Percentiles rank a stretch among this genome's conserved stretches.
phyloP scores from a whole-genome alignment of 2,888 invertebrate genomes.

The Nematopogon swammerdamellus region DNA sequence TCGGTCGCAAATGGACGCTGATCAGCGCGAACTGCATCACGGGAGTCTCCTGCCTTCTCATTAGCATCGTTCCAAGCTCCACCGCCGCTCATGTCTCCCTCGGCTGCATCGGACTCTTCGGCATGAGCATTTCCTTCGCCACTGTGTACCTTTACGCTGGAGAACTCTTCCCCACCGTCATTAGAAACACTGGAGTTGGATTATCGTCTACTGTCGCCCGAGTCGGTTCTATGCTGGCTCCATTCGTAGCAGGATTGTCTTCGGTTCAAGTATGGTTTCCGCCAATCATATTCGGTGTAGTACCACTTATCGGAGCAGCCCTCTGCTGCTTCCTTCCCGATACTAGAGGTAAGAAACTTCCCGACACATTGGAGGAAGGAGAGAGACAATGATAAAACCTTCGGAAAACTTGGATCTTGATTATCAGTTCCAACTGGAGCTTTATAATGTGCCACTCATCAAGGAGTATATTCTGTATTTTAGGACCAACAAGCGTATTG shows the following conservation, averaged over 20 bases:
- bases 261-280: slow-evolving; percentile 60
- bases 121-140: slow-evolving; percentile 79
- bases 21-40: slow-evolving; percentile 63
- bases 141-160: slow-evolving; percentile 85
- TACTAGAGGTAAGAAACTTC: slow-evolving; percentile 70
- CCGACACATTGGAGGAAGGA: slow-evolving; percentile 79
- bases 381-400: slow-evolving; percentile 40
- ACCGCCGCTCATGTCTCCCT: slow-evolving; percentile 55
- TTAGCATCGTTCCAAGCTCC: slow-evolving; percentile 52
- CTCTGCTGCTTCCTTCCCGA: slow-evolving; percentile 72
- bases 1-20: slow-evolving; percentile 67
- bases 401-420: too few relatives aligned
- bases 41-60: slow-evolving; percentile 61
- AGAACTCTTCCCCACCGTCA: slow-evolving; percentile 86
- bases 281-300: slow-evolving; percentile 67
- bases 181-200: slow-evolving; percentile 84
- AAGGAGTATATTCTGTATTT: too few relatives aligned
- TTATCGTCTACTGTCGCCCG: slow-evolving; percentile 82
- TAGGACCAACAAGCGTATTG: too few relatives aligned
- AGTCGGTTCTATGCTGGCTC: slow-evolving; percentile 82
- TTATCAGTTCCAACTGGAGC: too few relatives aligned
- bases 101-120: slow-evolving; percentile 74
- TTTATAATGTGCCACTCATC: too few relatives aligned
- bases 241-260: slow-evolving; percentile 71
- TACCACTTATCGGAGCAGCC: slow-evolving; percentile 65